phyloP scores from a whole-genome alignment of 2,888 invertebrate species.

The Melipona beecheii region DNA sequence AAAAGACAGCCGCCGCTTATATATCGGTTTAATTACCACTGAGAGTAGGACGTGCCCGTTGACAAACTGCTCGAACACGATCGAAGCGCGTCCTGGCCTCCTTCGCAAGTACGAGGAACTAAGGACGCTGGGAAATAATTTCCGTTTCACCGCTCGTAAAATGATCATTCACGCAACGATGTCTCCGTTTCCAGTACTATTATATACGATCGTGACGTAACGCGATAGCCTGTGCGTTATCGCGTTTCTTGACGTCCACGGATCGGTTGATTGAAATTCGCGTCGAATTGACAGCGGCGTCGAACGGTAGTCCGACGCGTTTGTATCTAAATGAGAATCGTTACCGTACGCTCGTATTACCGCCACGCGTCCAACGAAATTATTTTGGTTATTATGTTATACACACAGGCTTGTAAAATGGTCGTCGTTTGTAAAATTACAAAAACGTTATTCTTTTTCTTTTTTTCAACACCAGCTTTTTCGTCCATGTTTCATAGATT shows the following conservation, averaged over 20 bases:
- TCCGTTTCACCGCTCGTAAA: constrained; percentile 24
- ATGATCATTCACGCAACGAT: constrained; percentile 17
- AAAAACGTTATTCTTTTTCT: no score
- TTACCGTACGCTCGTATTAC: constrained; percentile 26
- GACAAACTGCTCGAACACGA: neutral
- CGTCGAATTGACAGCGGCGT: constrained; percentile 22
- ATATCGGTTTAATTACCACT: constrained; percentile 15
- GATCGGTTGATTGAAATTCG: constrained; percentile 49
- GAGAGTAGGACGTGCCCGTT: no score
- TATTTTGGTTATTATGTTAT: neutral
- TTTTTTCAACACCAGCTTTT: no score
- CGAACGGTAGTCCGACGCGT: constrained; percentile 6
- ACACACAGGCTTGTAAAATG: no score
- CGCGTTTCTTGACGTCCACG: constrained; percentile 28
- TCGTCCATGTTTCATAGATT: no score
- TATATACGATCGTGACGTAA: neutral
- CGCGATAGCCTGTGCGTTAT: constrained; percentile 11
- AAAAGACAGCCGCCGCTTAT: constrained; percentile 20
- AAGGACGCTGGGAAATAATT: constrained; percentile 5
- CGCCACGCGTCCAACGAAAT: constrained; percentile 7
- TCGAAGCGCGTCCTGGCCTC: neutral
- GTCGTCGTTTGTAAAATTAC: no score
- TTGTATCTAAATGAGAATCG: constrained; percentile 16
- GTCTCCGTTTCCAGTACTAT: neutral
- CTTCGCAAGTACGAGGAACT: constrained; percentile 1